These are phyloP conservation scores for Phrynocephalus versicolor DNA, from an alignment of 2,113 vertebrate species.

Conservation along the genomic window DNA sequence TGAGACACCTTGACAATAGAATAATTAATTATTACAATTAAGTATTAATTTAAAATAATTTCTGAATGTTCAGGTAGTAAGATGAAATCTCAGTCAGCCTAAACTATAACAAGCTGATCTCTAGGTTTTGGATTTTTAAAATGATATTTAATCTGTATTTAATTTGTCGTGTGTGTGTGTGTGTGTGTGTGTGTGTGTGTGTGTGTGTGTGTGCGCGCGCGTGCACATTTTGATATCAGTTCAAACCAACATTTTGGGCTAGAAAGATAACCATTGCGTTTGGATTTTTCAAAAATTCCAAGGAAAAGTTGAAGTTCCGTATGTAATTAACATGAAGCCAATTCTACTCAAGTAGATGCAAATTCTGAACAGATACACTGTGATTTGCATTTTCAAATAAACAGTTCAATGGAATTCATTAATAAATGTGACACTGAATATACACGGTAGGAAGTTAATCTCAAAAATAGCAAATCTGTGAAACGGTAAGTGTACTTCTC, in stretches of 20 bases:
- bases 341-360: not conserved
- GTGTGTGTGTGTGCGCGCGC: conserved; percentile 11
- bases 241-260: not conserved
- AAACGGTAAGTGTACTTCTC: not conserved
- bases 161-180: not conserved
- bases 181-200: conserved; percentile 15
- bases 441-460: not conserved
- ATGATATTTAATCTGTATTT: not conserved
- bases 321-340: not conserved
- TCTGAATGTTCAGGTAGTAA: conserved; percentile 38
- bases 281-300: too few species aligned
- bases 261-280: not conserved
- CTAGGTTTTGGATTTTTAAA: conserved; percentile 44
- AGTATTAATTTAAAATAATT: conserved; percentile 59
- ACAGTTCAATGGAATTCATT: not conserved
- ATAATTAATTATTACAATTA: conserved; percentile 62
- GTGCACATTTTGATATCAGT: not conserved
- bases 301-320: not conserved
- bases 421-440: not conserved
- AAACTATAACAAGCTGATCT: conserved; percentile 33
- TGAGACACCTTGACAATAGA: conserved; percentile 52
- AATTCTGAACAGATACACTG: not conserved
- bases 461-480: not conserved
- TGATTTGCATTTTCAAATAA: not conserved
- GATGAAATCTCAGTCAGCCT: conserved; percentile 27